Evolutionary conservation across 1,140 invertebrate genomes (phyloP).

Genomic region (Temnothorax nylanderi): DNA sequence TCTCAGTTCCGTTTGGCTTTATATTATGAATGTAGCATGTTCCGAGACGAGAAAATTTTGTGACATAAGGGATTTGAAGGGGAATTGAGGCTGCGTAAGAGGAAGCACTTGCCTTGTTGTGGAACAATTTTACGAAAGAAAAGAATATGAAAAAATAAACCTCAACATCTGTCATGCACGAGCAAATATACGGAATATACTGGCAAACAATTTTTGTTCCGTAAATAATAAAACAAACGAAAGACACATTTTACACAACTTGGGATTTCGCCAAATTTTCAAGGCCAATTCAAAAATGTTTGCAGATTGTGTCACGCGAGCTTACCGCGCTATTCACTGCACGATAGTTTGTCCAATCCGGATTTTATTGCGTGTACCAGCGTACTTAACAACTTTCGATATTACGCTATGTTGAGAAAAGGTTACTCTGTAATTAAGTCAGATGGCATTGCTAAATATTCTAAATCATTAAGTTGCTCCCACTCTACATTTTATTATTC

Average conservation of each 20-base stretch:
- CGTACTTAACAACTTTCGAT: neutral
- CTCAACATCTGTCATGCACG: neutral
- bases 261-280: conserved; percentile 18
- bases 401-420: neutral
- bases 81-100: conserved; percentile 13
- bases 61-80: conserved; percentile 14
- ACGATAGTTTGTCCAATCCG: conserved; percentile 49
- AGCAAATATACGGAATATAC: neutral
- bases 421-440: neutral
- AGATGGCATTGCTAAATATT: neutral
- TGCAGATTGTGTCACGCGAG: conserved; percentile 39
- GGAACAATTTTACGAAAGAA: neutral
- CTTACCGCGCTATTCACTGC: conserved; percentile 6
- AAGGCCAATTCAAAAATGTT: neutral
- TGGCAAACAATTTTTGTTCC: neutral
- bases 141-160: conserved; percentile 25
- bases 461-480: too few species aligned
- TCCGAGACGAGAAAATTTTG: neutral
- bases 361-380: conserved; percentile 54
- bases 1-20: neutral
- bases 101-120: neutral
- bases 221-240: neutral
- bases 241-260: neutral
- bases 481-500: too few species aligned
- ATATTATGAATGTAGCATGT: neutral